Evolutionary conservation across 2,113 vertebrate species (phyloP).

Genomic region (Ammodytes dubius): DNA sequence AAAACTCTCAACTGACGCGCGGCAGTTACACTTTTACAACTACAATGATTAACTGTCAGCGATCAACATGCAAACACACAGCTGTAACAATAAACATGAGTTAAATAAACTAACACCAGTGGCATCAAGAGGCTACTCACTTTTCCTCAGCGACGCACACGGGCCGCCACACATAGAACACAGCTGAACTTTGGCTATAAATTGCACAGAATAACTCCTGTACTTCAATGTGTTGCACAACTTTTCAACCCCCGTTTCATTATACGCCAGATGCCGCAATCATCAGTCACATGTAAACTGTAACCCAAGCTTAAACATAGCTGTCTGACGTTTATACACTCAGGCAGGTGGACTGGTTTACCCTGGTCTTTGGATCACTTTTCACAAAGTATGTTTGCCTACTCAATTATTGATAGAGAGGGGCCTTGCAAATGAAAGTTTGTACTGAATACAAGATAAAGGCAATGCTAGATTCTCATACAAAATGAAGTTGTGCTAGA

Average conservation of each 20-base stretch:
- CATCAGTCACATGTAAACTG: neutral
- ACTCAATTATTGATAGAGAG: conserved; percentile 55
- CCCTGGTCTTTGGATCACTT: conserved; percentile 33
- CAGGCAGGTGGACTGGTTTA: conserved; percentile 7
- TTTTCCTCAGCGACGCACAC: too few relatives aligned
- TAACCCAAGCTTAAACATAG: neutral
- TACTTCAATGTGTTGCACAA: neutral
- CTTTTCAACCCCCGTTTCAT: conserved; percentile 4
- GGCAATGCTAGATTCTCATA: conserved; percentile 24
- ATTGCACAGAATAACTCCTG: neutral
- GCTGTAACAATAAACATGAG: too few relatives aligned
- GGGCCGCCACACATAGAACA: neutral
- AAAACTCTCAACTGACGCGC: too few relatives aligned
- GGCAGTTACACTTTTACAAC: too few relatives aligned
- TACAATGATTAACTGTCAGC: too few relatives aligned
- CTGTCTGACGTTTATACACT: neutral
- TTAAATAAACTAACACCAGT: too few relatives aligned
- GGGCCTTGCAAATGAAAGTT: neutral
- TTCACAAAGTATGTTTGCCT: conserved; percentile 34
- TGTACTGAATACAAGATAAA: conserved; percentile 50
- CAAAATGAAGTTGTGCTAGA: conserved; percentile 26
- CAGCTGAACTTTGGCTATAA: neutral
- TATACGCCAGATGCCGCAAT: neutral
- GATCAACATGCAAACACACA: too few relatives aligned
- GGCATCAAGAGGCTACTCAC: too few relatives aligned